Evolutionary conservation across 1,140 invertebrate genomes (phyloP).

Genomic region (Elymnias hypermnestra): DNA sequence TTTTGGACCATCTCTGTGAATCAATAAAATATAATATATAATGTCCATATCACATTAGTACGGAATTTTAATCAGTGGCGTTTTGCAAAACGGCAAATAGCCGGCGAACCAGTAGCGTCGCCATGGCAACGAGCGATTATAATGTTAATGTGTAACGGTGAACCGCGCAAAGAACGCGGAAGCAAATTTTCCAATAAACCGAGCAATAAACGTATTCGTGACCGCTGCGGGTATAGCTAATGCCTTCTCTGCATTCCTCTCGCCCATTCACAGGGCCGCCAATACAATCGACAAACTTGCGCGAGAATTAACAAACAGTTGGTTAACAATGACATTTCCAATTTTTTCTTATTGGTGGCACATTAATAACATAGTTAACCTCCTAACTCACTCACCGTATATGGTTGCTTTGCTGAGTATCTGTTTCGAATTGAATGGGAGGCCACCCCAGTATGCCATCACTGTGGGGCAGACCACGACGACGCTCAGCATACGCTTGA

Average conservation of each 20-base stretch:
- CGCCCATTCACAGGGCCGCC: conserved; percentile 32
- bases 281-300: too few relatives aligned
- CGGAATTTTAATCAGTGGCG: conserved; percentile 6
- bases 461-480: too few relatives aligned
- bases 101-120: background rate
- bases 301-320: too few relatives aligned
- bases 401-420: too few relatives aligned
- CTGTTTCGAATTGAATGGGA: too few relatives aligned
- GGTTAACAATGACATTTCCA: too few relatives aligned
- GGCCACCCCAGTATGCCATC: too few relatives aligned
- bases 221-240: conserved; percentile 29
- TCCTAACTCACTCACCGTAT: too few relatives aligned
- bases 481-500: too few relatives aligned
- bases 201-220: conserved; percentile 48
- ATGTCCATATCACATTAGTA: background rate
- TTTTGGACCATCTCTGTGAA: too few relatives aligned
- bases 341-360: too few relatives aligned
- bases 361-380: too few relatives aligned
- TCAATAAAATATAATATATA: background rate
- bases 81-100: conserved; percentile 1
- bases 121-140: conserved; percentile 11
- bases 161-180: conserved; percentile 48
- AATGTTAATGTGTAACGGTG: conserved; percentile 34
- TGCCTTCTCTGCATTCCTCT: conserved; percentile 36
- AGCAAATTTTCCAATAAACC: conserved; percentile 59